These are phyloP conservation scores for Muscina levida DNA, from an alignment of 2,888 invertebrate species.

Conservation along the genomic window DNA sequence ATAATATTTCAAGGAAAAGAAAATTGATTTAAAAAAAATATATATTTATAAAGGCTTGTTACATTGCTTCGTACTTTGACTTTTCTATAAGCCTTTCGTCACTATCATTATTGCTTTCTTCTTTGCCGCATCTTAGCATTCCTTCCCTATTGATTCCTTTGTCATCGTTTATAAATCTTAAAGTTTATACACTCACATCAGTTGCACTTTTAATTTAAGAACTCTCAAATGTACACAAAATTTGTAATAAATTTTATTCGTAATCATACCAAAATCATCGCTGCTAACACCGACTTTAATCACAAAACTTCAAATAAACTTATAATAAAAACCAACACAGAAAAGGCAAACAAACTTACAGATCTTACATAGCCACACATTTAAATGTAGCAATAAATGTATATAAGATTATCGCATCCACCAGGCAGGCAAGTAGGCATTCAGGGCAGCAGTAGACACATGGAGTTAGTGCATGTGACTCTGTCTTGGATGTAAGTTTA, in stretches of 20 bases:
- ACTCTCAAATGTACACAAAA: conserved; percentile 17
- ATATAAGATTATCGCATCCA: too few relatives aligned
- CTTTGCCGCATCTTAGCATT: background rate
- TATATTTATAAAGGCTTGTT: conserved; percentile 34
- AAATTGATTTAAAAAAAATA: conserved; percentile 5
- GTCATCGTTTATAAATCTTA: too few relatives aligned
- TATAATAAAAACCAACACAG: too few relatives aligned
- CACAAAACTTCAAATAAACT: background rate
- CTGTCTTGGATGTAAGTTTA: conserved; percentile 29
- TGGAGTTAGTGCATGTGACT: background rate
- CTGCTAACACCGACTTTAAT: conserved; percentile 20
- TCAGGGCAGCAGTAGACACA: background rate
- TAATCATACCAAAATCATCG: conserved; percentile 17
- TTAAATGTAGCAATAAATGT: too few relatives aligned
- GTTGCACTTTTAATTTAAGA: conserved; percentile 32
- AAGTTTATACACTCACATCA: background rate
- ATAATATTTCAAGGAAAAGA: background rate
- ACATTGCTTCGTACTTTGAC: background rate
- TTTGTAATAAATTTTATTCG: conserved; percentile 5
- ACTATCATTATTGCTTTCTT: background rate
- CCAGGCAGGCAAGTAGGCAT: background rate
- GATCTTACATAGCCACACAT: too few relatives aligned
- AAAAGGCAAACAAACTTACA: too few relatives aligned
- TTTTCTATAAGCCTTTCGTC: too few relatives aligned
- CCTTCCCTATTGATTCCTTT: conserved; percentile 9